These are phyloP conservation scores for Heliconius charithonia DNA, from an alignment of 2,888 invertebrate genomes.

Conservation along the genomic window DNA sequence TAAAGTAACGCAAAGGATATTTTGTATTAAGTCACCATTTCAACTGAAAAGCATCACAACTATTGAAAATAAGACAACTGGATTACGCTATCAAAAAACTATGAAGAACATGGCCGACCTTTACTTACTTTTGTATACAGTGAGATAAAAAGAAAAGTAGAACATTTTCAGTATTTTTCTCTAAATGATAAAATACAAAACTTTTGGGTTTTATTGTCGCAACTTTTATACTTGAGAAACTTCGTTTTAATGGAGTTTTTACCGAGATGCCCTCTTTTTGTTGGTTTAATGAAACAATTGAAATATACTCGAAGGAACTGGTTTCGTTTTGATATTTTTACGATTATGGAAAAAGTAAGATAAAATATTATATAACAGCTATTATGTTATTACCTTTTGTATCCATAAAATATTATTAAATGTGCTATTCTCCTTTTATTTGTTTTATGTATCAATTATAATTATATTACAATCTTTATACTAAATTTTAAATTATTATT, in stretches of 20 bases:
- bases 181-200: slow-evolving; percentile 48
- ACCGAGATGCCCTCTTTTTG: slow-evolving; percentile 46
- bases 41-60: neutral
- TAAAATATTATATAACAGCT: neutral
- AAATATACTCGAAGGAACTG: slow-evolving; percentile 37
- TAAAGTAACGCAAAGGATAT: neutral
- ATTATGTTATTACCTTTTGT: too few relatives aligned
- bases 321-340: slow-evolving; percentile 38
- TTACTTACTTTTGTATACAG: slow-evolving; percentile 37
- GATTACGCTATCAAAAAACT: slow-evolving; percentile 11
- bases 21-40: slow-evolving; percentile 2
- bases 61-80: slow-evolving; percentile 8
- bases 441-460: neutral
- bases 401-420: too few relatives aligned
- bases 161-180: slow-evolving; percentile 44
- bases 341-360: slow-evolving; percentile 27
- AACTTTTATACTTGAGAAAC: slow-evolving; percentile 48
- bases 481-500: too few relatives aligned
- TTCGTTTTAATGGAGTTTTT: slow-evolving; percentile 50
- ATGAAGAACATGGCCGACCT: slow-evolving; percentile 30
- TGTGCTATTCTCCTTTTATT: slow-evolving; percentile 4
- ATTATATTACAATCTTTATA: too few relatives aligned
- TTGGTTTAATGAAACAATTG: slow-evolving; percentile 45
- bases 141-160: slow-evolving; percentile 43
- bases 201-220: slow-evolving; percentile 47